Conservation (phyloP, 2,797 vertebrate species). For the Spizella passerina region DNA sequence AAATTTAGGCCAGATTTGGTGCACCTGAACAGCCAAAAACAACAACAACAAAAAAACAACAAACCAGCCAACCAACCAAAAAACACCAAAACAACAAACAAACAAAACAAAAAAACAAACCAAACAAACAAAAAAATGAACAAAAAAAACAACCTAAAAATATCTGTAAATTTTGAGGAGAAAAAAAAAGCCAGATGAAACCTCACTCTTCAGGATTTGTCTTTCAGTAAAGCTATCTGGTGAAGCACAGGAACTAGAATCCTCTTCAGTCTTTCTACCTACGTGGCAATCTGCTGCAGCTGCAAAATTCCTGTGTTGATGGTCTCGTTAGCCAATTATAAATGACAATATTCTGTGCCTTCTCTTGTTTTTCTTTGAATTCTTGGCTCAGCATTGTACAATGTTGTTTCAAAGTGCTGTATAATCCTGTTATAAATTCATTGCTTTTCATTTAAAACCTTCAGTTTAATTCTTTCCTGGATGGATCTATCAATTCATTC, state of each 20-base stretch:
- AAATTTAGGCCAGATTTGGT: neutral
- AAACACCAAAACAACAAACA: neutral
- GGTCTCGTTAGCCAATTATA: neutral
- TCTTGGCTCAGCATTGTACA: slow-evolving; percentile 6
- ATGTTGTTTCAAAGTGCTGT: slow-evolving; percentile 22
- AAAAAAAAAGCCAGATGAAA: neutral
- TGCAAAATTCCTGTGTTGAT: neutral
- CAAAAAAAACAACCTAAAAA: neutral
- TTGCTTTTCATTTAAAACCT: slow-evolving; percentile 61
- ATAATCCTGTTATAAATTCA: slow-evolving; percentile 71
- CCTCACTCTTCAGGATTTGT: neutral
- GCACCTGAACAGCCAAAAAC: neutral
- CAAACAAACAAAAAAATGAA: no score
- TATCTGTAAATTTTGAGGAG: neutral
- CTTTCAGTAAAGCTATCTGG: neutral
- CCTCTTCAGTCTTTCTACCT: neutral
- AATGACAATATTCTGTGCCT: slow-evolving; percentile 18
- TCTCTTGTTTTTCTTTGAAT: slow-evolving; percentile 56
- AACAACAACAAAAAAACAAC: neutral
- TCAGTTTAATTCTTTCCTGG: slow-evolving; percentile 57
- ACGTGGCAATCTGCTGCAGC: neutral
- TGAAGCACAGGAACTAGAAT: neutral
- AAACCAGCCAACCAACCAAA: neutral
- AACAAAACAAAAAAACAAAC: accelerated
- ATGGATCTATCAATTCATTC: slow-evolving; percentile 58